Base-by-base conservation (phyloP, 2,888 invertebrate species). In the Apotomis betuletana region DNA sequence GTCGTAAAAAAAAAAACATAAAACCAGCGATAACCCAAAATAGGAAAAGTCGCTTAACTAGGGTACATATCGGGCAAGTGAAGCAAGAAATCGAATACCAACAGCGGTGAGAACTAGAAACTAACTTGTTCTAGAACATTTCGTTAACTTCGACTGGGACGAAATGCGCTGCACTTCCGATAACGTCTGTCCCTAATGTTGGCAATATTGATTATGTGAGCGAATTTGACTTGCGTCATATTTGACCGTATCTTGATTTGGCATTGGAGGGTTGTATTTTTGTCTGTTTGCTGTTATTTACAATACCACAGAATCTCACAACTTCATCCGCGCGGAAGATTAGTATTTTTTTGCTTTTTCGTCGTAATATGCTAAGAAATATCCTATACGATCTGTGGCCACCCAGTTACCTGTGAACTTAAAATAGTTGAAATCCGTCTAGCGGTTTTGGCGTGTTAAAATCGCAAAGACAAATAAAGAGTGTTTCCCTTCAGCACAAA, bases 111-210 rank as follows among this genome's bases (percentile, higher is more conserved):
- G 57, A 72, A 72, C 71, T 67, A 44, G 71, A 67, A 72, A 72
- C 71, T 72, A 67, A 72, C 71, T 72, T 72, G 71, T 58, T 62
- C 71, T 67, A 52, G 71, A 72, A 67, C 67, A 72, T 72, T 67
- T 63, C 71, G 51, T 67, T 58, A 67, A 62, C 62, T 67, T 15
- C 41, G 13, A 61, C 67, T 67, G 61, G 49, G 59, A 59, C 41
- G 67, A 71, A 44, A 60, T 27, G 54, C 38, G 55, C 61, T 10
- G 64, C 58, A 6, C 41, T n/a, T 38, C 51, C 57, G 65, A 60
- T 69, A 58, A 41, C 15, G 46, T 69, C 38, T 38, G 65, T 55
- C 44, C 44, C 54, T 54, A 12, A 72, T 62, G 58, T 62, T 67
- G 52, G 62, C 51, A 58, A 60, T 61, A 70, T 60, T 67, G 41